These are phyloP conservation scores for Hesperia comma DNA, from an alignment of 2,888 invertebrate genomes.

Conservation along the genomic window DNA sequence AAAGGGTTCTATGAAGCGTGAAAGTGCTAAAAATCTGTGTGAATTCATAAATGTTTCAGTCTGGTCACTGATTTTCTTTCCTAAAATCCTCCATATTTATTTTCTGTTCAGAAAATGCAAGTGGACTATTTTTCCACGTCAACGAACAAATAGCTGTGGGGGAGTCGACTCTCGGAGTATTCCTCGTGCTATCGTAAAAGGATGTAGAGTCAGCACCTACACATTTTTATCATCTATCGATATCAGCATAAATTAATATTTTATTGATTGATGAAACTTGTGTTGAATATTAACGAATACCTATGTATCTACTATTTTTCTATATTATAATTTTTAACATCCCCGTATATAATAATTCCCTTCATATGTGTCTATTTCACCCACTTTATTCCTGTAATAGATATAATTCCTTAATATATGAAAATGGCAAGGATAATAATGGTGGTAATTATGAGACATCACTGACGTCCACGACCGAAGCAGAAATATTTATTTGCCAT, in stretches of 20 bases:
- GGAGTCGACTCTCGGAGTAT: constrained; percentile 64
- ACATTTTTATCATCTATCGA: neutral
- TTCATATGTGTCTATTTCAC: too few relatives aligned
- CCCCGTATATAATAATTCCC: too few relatives aligned
- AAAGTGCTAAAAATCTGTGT: constrained; percentile 25
- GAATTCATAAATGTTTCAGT: constrained; percentile 31
- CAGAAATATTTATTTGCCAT: too few relatives aligned
- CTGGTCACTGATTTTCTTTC: constrained; percentile 44
- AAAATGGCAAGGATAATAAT: too few relatives aligned
- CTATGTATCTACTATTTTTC: too few relatives aligned
- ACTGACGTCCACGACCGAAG: too few relatives aligned
- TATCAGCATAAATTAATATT: neutral
- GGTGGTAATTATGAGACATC: too few relatives aligned
- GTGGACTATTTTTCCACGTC: constrained; percentile 68
- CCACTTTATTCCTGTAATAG: too few relatives aligned
- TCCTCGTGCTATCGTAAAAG: constrained; percentile 39
- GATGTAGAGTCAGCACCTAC: neutral
- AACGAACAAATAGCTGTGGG: constrained; percentile 68
- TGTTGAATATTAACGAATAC: too few relatives aligned
- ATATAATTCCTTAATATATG: too few relatives aligned
- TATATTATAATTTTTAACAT: too few relatives aligned
- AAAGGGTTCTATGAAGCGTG: constrained; percentile 8
- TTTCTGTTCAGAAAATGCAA: constrained; percentile 62
- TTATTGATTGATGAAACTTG: neutral
- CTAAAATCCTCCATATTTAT: constrained; percentile 57